Conservation (phyloP, 1,140 invertebrate species). For the Callitettix versicolor region DNA sequence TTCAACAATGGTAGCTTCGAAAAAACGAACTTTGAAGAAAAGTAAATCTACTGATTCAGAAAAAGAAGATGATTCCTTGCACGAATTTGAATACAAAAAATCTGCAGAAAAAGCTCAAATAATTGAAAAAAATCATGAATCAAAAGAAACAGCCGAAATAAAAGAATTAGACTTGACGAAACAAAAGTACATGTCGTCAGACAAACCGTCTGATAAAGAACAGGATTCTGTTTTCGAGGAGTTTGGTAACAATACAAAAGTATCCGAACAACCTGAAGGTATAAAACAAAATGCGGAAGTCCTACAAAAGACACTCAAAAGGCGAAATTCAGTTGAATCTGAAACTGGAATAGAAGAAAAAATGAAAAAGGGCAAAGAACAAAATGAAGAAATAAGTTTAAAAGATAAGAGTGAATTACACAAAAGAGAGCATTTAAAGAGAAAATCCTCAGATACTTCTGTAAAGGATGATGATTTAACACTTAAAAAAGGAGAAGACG, state of each 20-base stretch:
- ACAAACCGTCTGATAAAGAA: background rate
- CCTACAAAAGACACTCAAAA: background rate
- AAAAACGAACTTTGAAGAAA: slow-evolving; percentile 11
- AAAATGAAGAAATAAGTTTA: no score
- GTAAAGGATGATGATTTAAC: slow-evolving; percentile 20
- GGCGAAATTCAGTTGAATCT: background rate
- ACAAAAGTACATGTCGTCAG: no score
- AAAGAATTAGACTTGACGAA: background rate
- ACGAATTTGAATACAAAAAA: slow-evolving; percentile 21
- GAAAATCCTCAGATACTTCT: slow-evolving; percentile 16
- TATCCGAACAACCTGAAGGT: no score
- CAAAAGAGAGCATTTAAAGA: background rate
- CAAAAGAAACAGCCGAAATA: background rate
- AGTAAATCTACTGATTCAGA: slow-evolving; percentile 19
- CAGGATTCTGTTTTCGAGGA: background rate
- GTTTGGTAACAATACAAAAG: no score
- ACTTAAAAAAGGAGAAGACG: background rate
- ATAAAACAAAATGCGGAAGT: no score
- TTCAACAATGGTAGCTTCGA: background rate
- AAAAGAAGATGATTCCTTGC: slow-evolving; percentile 24
- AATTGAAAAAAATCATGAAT: background rate
- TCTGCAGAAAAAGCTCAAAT: slow-evolving; percentile 8
- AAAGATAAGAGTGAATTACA: background rate
- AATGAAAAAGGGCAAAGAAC: no score
- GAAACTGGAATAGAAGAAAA: background rate